Percentiles rank a stretch among this genome's conserved stretches.
Evolutionary conservation across 2,113 vertebrate species (phyloP).

Genomic region (Pedetes capensis): DNA sequence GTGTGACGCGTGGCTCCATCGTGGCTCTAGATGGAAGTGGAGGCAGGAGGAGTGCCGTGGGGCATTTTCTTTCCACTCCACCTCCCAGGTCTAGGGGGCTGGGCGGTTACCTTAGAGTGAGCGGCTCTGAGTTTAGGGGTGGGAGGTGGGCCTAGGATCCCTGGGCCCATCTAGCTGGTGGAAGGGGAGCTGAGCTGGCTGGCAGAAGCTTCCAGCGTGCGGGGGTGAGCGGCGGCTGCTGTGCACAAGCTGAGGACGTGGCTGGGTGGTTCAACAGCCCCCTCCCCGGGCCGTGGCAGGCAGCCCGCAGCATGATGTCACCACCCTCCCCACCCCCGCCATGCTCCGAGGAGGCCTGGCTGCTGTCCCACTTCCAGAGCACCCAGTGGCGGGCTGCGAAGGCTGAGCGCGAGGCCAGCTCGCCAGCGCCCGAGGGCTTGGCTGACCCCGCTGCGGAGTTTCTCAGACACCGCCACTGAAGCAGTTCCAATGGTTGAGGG

Average conservation of each 20-base stretch:
- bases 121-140: neutral
- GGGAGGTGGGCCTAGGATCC: neutral
- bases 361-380: neutral
- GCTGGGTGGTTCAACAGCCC: conserved; percentile 19
- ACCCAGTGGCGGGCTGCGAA: too few relatives aligned
- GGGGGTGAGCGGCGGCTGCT: neutral
- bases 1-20: neutral
- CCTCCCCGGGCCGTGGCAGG: conserved; percentile 57
- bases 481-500: neutral
- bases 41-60: neutral
- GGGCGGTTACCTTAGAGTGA: neutral
- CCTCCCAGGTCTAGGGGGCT: neutral
- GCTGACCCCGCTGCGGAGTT: conserved; percentile 65
- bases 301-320: conserved; percentile 67
- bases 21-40: neutral
- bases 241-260: conserved; percentile 31
- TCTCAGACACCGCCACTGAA: neutral
- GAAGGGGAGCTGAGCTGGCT: neutral
- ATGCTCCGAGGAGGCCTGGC: conserved; percentile 13
- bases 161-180: neutral
- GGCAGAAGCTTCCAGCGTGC: neutral
- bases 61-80: neutral
- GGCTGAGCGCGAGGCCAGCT: neutral
- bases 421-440: fast-evolving
- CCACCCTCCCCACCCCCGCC: neutral